Base-by-base conservation (phyloP, 1,140 invertebrate species). In the Drosophila pandora region DNA sequence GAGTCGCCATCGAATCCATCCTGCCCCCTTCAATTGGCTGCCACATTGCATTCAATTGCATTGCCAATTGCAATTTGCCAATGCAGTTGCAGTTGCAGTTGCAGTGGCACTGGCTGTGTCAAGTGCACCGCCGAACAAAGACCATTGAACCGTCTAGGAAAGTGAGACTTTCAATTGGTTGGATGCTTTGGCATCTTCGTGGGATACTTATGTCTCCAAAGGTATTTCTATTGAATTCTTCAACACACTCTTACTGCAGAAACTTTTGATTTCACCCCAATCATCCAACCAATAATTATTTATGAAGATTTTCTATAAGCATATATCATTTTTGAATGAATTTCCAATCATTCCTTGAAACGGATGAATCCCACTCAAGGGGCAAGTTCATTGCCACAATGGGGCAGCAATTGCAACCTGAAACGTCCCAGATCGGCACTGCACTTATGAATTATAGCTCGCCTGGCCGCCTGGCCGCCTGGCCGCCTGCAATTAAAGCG, bases 301-400 rank as follows among this genome's bases (percentile, higher is more conserved):
- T 1, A 4, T 3, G 9, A n/a, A 37, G 34, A 28, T 28, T 28
- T 28, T 28, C 25, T 28, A 28, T 6, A 28, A 28, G 5, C 25
- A 28, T 7, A 6, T 9, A 37, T 10, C 10, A n/a, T 37, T 37
- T 37, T 12, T 5, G 8, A 6, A 47, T 47, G 1, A 12, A 52
- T 64, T 13, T 25, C n/a, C 39, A 13, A 45, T 45, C 0, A 56
- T 68, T 73, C 28, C 34, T 32, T 22, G 22, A 49, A 48, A 28
- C 22, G 37, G 52, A 23, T 45, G 37, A 53, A 53, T 22, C 41
- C 49, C 62, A 64, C 73, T 71, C 54, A 50, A 85, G 52, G 63
- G 62, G 67, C 65, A 81, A 79, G 82, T 87, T 87, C 82, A 87
- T 58, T 60, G 73, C 62, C 80, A 79, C 60, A 67, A 39, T n/a